A percentile compares a stretch with the other conserved stretches of the same genome.
Evolutionary conservation across 1,140 invertebrate genomes (phyloP).

Genomic region (Heliconius hermathena): DNA sequence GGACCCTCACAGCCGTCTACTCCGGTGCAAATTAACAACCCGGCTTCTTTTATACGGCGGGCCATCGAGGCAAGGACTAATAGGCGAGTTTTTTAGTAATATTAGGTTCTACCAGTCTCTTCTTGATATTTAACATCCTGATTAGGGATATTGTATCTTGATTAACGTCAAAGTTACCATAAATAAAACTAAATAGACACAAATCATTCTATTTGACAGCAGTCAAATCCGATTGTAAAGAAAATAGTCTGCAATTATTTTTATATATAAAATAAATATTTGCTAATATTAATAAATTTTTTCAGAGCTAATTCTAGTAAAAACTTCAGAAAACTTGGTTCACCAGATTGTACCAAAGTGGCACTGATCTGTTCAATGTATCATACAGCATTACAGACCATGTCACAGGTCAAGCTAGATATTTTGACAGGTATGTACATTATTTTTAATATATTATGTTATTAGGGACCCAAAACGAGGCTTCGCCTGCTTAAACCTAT

Average conservation of each 20-base stretch:
- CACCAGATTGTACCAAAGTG: conserved; percentile 90
- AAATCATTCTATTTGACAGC: too few relatives aligned
- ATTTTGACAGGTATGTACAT: conserved; percentile 92
- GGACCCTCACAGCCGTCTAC: conserved; percentile 75
- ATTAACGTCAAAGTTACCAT: too few relatives aligned
- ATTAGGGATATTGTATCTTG: too few relatives aligned
- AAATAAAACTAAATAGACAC: too few relatives aligned
- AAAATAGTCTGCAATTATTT: too few relatives aligned
- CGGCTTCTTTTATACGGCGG: conserved; percentile 74
- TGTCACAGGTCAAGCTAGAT: conserved; percentile 95
- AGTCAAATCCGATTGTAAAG: too few relatives aligned
- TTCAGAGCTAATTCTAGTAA: conserved; percentile 83
- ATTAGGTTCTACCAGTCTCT: too few relatives aligned
- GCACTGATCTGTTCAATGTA: conserved; percentile 95
- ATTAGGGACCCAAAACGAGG: too few relatives aligned
- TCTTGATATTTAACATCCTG: too few relatives aligned
- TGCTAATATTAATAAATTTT: not conserved
- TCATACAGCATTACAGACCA: conserved; percentile 93
- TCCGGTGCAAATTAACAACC: conserved; percentile 69
- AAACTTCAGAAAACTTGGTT: conserved; percentile 88
- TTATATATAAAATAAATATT: not conserved
- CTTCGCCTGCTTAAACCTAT: too few relatives aligned
- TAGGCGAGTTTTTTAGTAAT: conserved; percentile 50
- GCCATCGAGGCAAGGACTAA: conserved; percentile 81
- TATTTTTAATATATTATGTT: not conserved